These are phyloP conservation scores for Xenops minutus DNA, from an alignment of 2,797 vertebrate species.

Conservation along the genomic window DNA sequence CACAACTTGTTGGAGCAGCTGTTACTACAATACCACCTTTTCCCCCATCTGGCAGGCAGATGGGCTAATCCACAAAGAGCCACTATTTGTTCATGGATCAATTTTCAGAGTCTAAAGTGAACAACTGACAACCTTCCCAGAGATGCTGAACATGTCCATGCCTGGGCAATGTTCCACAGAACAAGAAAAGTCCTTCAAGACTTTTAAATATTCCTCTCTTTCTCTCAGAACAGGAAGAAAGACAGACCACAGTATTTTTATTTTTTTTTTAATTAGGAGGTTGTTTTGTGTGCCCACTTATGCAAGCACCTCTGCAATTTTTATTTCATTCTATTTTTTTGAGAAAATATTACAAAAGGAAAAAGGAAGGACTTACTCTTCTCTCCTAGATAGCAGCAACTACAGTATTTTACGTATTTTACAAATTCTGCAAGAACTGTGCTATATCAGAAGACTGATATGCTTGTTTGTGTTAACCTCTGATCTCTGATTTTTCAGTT, in stretches of 20 bases:
- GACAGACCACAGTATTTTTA: neutral
- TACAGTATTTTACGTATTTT: neutral
- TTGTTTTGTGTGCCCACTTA: neutral
- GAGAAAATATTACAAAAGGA: neutral
- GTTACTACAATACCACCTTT: neutral
- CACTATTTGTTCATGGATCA: conserved; percentile 48
- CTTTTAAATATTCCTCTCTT: neutral
- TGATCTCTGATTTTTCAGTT: neutral
- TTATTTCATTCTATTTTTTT: neutral
- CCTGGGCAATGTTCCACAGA: conserved; percentile 16
- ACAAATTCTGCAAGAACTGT: neutral
- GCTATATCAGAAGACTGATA: neutral
- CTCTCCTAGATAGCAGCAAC: neutral
- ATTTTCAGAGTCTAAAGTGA: conserved; percentile 37
- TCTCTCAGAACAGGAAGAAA: neutral
- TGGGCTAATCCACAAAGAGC: conserved; percentile 59
- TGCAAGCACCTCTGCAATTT: neutral
- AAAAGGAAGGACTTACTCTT: neutral
- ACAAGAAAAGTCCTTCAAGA: neutral
- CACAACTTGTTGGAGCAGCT: conserved; percentile 31
- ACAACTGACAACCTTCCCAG: conserved; percentile 34
- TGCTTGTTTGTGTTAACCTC: neutral
- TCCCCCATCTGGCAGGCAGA: conserved; percentile 59
- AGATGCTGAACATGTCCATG: neutral
- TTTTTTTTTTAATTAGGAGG: neutral